These are phyloP conservation scores for Azemiops feae DNA, from an alignment of 2,113 vertebrate species.

Conservation along the genomic window DNA sequence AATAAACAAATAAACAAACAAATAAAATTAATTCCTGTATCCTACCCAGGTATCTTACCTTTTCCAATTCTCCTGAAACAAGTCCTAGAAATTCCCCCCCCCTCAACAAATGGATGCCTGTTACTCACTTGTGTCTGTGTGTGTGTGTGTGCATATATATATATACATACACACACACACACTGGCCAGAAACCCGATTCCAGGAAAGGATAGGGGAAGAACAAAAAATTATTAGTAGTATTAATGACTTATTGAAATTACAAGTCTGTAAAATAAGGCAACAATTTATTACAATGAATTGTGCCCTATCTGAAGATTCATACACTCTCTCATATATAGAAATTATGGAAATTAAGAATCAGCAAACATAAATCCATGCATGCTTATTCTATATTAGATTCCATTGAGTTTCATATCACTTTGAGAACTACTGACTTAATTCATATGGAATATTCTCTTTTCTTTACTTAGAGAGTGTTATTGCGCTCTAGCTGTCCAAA, in stretches of 20 bases:
- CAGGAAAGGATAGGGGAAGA: neutral
- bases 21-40: neutral
- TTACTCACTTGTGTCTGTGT: neutral
- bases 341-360: neutral
- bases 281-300: neutral
- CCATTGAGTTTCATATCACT: neutral
- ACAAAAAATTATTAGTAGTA: neutral
- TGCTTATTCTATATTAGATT: neutral
- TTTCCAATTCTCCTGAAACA: neutral
- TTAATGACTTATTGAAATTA: neutral
- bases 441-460: neutral
- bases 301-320: neutral
- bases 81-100: neutral
- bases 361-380: neutral
- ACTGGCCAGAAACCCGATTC: neutral
- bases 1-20: neutral
- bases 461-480: neutral
- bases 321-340: neutral
- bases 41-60: neutral
- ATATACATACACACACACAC: no score
- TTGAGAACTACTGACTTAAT: neutral
- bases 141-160: no score
- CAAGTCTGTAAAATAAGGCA: neutral
- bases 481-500: neutral
- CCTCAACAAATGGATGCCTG: neutral